Evolutionary conservation across 1,140 invertebrate species (phyloP), one percentile per base, ranked within the genome.

Genomic region (Sarcophaga bullata): DNA sequence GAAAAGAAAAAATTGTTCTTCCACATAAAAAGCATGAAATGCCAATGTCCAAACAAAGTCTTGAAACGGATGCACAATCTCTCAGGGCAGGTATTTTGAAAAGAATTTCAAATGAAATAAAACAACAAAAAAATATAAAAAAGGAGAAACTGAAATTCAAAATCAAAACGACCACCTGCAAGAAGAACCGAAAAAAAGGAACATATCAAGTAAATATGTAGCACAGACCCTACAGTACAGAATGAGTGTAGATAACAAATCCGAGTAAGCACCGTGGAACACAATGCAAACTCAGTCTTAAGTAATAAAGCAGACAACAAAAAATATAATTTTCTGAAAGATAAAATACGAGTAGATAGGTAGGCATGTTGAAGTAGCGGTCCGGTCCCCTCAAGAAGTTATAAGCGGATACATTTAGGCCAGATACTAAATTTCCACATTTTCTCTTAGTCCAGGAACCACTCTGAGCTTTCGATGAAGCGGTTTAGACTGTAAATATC

Each of bases 121-220:
- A 19, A 9, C 17, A 58, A 58, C n/a, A 58, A 58, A 15, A 17
- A 25, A 68, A 68, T 19, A 25, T n/a, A 68, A 19, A 25, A 9
- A 37, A 37, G 25, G 1, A 2, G 4, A 4, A 37, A 1, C 25
- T 4, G 25, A 76, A 48, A 76, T 47, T 7, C 73, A 75, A 80
- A 47, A 80, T 46, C 11, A 48, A 62, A 50, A 52, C 37, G 80
- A 80, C 80, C 80, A 80, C 80, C 80, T 80, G 80, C 80, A 80
- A 80, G 62, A 8, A 68, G 80, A 68, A 80, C 81, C 46, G 68
- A 52, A 88, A 88, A n/a, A 88, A 88, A 88, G 87, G 88, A 86
- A 87, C 87, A 85, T 88, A 87, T 85, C 87, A 37, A 86, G 84
- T 87, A 88, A 88, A 6, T 88, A 87, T 88, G 87, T 87, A 88